Conservation (phyloP, 2,113 vertebrate species). For the Phylloscopus trochilus region DNA sequence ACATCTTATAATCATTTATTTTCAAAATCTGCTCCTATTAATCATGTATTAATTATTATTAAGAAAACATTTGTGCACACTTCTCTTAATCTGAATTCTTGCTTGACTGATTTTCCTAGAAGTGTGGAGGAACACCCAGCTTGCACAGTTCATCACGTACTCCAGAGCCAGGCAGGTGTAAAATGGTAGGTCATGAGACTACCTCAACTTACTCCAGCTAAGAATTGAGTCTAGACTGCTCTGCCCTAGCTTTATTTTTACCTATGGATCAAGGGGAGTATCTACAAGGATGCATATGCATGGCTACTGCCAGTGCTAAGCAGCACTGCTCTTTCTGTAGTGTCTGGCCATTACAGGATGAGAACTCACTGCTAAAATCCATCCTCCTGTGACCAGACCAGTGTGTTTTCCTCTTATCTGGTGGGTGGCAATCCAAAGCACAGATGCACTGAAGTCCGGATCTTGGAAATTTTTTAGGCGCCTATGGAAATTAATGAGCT, state of each 20-base stretch:
- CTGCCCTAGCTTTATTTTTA: neutral
- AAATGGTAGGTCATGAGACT: neutral
- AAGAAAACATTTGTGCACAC: constrained; percentile 63
- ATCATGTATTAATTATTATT: constrained; percentile 66
- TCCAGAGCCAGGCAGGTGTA: neutral
- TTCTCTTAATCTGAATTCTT: constrained; percentile 34
- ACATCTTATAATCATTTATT: constrained; percentile 50
- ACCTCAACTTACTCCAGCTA: neutral
- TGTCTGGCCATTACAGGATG: neutral
- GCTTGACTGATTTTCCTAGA: neutral
- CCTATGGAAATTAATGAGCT: neutral
- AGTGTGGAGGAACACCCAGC: neutral
- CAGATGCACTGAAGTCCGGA: neutral
- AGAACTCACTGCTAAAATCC: neutral
- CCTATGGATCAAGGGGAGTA: neutral
- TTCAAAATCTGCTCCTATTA: constrained; percentile 61
- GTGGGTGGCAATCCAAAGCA: neutral
- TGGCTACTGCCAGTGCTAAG: neutral
- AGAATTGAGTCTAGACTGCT: neutral
- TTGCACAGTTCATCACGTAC: neutral
- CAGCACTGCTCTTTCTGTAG: fast-evolving
- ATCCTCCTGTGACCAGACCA: neutral
- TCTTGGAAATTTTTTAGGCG: neutral
- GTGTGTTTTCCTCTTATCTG: neutral
- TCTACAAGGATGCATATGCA: neutral